Evolutionary conservation across 2,888 invertebrate genomes (phyloP), one percentile per base, ranked within the genome.

Genomic region (Ametastegia equiseti): DNA sequence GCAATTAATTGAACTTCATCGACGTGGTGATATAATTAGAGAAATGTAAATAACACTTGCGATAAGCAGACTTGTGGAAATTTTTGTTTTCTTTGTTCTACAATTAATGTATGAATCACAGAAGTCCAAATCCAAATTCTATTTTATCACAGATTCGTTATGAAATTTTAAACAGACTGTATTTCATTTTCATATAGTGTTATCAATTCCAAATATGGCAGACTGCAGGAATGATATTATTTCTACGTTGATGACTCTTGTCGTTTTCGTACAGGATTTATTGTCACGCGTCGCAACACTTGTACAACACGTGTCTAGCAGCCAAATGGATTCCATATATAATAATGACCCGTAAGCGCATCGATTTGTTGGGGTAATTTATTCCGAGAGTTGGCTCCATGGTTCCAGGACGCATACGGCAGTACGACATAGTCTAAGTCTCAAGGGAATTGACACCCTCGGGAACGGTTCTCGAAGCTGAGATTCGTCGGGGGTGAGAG

Each of bases 311-410:
- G 19, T 67, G 65, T 67, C 65, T 15, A 2, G 19, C n/a, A 33
- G 19, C 50, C 54, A 36, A 54, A 54, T 75, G 36, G 50, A 75
- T 75, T 75, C 45, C 19, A 75, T 75, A 75, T 75, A 75, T 19
- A 30, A 36, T 78, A 78, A 78, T 78, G 60, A 78, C 78, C 78
- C 42, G 33, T 78, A 78, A 78, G 78, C 78, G 60, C 60, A 78
- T 78, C 78, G 78, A 78, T 78, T 78, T 60, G 78, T 78, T 63
- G 78, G 42, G 23, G 78, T 60, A 78, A 78, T 78, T 78, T 57
- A 78, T 78, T 75, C 71, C 36, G 23, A 50, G 54, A 54, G 15
- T 30, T 36, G 75, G 30, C 30, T 57, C 78, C 4, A 27, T 27
- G 63, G 78, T 78, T 60, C 78, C 63, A 42, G 7, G 78, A 42